Conservation (phyloP, 1,140 invertebrate species). For the Sinonovacula constricta region DNA sequence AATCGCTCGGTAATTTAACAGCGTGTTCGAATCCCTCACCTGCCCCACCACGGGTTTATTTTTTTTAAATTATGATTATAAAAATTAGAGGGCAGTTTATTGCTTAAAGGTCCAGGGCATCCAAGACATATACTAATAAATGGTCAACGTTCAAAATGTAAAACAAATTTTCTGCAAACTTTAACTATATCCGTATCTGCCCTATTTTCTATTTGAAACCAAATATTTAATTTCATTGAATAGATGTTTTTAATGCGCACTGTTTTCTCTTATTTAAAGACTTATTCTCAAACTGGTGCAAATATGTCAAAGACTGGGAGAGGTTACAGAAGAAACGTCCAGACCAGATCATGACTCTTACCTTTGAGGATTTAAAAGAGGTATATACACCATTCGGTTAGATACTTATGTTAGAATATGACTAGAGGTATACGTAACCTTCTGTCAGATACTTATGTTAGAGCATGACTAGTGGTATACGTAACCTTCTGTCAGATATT, state of each 20-base stretch:
- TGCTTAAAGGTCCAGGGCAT: no score
- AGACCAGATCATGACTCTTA: constrained; percentile 27
- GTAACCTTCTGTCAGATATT: no score
- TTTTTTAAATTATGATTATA: no score
- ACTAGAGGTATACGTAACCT: no score
- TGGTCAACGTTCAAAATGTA: not conserved
- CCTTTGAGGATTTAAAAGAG: constrained; percentile 43
- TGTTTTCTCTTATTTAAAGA: constrained; percentile 1
- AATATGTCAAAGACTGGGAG: constrained; percentile 39
- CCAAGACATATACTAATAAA: no score
- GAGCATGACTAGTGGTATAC: no score
- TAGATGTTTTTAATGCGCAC: not conserved
- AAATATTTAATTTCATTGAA: no score
- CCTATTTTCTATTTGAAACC: not conserved
- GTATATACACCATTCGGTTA: no score
- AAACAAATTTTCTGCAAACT: not conserved
- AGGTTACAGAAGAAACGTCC: constrained; percentile 22
- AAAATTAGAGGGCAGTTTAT: no score
- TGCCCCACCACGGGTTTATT: no score
- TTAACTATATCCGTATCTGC: not conserved
- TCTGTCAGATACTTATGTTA: no score
- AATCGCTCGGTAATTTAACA: not conserved
- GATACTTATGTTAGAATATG: no score
- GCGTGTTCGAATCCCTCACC: not conserved
- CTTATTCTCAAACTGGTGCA: constrained; percentile 17